Evolutionary conservation across 1,140 invertebrate species (phyloP).

Genomic region (Adoxophyes honmai): DNA sequence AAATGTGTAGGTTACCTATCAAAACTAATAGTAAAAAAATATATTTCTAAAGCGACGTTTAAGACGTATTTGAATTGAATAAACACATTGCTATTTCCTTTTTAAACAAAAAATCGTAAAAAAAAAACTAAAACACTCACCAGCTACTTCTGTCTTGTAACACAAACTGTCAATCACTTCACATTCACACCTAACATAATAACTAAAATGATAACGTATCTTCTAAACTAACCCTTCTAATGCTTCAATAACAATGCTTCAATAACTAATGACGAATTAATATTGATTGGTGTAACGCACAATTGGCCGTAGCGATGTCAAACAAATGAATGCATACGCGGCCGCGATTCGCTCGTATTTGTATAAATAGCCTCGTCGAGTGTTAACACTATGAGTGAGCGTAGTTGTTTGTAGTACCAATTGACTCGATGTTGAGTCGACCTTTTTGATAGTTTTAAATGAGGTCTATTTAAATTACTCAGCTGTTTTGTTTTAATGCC

Average conservation of each 20-base stretch:
- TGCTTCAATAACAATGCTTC: not conserved
- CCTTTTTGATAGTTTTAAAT: no score
- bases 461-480: constrained; percentile 7
- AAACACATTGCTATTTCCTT: no score
- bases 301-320: not conserved
- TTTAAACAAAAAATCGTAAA: no score
- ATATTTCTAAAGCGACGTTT: no score
- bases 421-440: constrained; percentile 15
- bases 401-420: not conserved
- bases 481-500: no score
- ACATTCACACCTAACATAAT: constrained; percentile 8
- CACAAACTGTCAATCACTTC: constrained; percentile 1
- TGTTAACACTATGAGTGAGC: constrained; percentile 33
- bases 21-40: no score
- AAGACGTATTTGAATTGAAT: no score
- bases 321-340: constrained; percentile 35
- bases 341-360: constrained; percentile 35
- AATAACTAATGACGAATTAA: not conserved
- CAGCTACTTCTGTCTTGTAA: not conserved
- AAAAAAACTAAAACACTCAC: not conserved
- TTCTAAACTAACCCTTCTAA: not conserved
- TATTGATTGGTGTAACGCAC: not conserved
- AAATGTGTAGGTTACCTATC: no score
- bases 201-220: not conserved
- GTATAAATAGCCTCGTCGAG: constrained; percentile 48